Percentiles rank a stretch among this genome's conserved stretches.
Evolutionary conservation across 2,113 vertebrate species (phyloP).

Genomic region (Nannospalax galili): DNA sequence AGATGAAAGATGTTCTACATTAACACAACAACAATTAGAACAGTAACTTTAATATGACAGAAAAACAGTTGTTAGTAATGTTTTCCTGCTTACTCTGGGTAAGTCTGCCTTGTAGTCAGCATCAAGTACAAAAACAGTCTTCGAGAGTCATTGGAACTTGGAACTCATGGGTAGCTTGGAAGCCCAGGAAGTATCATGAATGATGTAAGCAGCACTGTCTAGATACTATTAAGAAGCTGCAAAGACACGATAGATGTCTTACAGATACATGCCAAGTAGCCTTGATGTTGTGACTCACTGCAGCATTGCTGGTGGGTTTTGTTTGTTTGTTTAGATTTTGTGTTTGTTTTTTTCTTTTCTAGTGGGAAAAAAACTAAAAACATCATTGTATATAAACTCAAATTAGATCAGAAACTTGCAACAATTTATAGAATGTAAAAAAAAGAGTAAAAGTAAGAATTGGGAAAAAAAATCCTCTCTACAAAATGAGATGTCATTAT

Average conservation of each 20-base stretch:
- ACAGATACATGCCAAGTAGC: neutral
- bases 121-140: too few relatives aligned
- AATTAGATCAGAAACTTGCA: slow-evolving; percentile 44
- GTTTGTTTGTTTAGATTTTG: neutral
- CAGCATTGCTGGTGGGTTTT: neutral
- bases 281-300: neutral
- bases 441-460: slow-evolving; percentile 49
- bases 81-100: neutral
- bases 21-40: neutral
- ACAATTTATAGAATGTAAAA: neutral
- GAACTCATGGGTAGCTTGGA: rapidly evolving
- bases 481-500: neutral
- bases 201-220: neutral
- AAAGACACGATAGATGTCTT: neutral
- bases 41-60: neutral
- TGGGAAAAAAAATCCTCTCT: neutral
- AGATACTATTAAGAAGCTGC: neutral
- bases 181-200: neutral
- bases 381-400: neutral
- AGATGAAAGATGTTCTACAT: neutral
- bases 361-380: slow-evolving; percentile 28
- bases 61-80: neutral
- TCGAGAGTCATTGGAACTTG: neutral
- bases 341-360: neutral
- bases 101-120: neutral